Conservation (phyloP, 2,888 invertebrate genomes). For the Erebia palarica region DNA sequence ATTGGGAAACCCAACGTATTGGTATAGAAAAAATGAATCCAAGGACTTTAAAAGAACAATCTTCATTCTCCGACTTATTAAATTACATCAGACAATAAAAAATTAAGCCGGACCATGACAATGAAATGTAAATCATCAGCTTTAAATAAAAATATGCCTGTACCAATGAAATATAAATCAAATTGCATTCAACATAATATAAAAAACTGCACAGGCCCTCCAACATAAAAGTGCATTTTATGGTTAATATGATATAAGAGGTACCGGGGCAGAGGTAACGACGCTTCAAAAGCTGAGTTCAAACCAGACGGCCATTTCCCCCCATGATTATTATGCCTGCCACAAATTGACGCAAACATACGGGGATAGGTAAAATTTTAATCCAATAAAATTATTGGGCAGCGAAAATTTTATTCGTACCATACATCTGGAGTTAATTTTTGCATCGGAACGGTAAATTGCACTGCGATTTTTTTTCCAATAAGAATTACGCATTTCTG, state of each 20-base stretch:
- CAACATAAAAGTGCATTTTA: slow-evolving; percentile 36
- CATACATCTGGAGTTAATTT: slow-evolving; percentile 29
- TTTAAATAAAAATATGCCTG: neutral
- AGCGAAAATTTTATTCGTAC: slow-evolving; percentile 25
- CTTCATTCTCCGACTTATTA: neutral
- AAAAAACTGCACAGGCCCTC: slow-evolving; percentile 6
- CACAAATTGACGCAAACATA: slow-evolving; percentile 35
- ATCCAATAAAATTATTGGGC: slow-evolving; percentile 33
- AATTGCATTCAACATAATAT: slow-evolving; percentile 5
- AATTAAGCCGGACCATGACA: neutral
- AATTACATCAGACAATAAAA: neutral
- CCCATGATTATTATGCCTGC: slow-evolving; percentile 39
- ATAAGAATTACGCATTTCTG: slow-evolving; percentile 18
- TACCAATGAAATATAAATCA: neutral
- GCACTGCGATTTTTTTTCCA: slow-evolving; percentile 13
- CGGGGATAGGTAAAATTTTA: slow-evolving; percentile 32
- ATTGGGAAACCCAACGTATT: neutral
- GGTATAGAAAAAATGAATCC: neutral
- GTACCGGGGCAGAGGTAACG: slow-evolving; percentile 31
- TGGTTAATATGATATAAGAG: slow-evolving; percentile 34
- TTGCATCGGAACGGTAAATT: slow-evolving; percentile 9
- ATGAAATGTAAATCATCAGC: slow-evolving; percentile 5
- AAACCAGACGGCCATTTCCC: slow-evolving; percentile 37
- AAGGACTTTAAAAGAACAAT: neutral
- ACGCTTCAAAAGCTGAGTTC: slow-evolving; percentile 36